A percentile compares a stretch with the other conserved stretches of the same genome.
phyloP scores from a whole-genome alignment of 2,113 vertebrate genomes.

The Delphinus delphis region DNA sequence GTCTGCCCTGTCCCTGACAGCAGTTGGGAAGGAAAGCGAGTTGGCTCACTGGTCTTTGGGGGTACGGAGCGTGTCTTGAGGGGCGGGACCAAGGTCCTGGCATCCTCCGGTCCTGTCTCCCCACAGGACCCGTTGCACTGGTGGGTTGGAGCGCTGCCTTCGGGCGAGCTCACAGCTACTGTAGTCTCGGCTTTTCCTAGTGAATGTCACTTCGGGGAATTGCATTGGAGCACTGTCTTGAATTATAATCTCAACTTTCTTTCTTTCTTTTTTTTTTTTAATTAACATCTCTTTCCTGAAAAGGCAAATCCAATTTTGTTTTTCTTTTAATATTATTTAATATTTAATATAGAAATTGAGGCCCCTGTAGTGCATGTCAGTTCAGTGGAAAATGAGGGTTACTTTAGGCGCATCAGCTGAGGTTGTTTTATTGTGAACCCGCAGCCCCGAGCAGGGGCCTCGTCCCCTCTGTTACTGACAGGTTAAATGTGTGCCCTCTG shows the following conservation, averaged over 20 bases:
- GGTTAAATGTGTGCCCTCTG: conserved; percentile 62
- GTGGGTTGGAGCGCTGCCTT: background rate
- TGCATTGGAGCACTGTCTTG: conserved; percentile 57
- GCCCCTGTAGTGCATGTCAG: conserved; percentile 71
- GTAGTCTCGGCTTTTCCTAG: conserved; percentile 38
- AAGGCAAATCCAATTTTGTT: conserved; percentile 75
- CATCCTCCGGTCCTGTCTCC: background rate
- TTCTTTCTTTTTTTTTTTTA: conserved; percentile 56
- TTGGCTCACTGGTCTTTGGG: background rate
- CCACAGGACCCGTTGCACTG: accelerated
- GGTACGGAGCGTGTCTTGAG: background rate
- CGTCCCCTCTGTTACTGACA: background rate
- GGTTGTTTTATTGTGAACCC: conserved; percentile 61
- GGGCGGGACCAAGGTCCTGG: background rate
- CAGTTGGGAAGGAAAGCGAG: background rate
- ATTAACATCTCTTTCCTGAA: conserved; percentile 72
- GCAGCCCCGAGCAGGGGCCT: conserved; percentile 31
- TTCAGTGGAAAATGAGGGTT: conserved; percentile 69
- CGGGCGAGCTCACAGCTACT: conserved; percentile 11
- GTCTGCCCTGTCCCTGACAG: background rate
- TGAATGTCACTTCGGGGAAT: conserved; percentile 65
- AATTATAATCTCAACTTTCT: conserved; percentile 65
- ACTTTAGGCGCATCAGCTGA: conserved; percentile 58
- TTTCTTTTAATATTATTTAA: conserved; percentile 80
- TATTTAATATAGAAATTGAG: conserved; percentile 76